Percentiles rank a stretch among this genome's conserved stretches.
Evolutionary conservation across 2,888 invertebrate species (phyloP).

Genomic region (Amblyjoppa fuscipennis): DNA sequence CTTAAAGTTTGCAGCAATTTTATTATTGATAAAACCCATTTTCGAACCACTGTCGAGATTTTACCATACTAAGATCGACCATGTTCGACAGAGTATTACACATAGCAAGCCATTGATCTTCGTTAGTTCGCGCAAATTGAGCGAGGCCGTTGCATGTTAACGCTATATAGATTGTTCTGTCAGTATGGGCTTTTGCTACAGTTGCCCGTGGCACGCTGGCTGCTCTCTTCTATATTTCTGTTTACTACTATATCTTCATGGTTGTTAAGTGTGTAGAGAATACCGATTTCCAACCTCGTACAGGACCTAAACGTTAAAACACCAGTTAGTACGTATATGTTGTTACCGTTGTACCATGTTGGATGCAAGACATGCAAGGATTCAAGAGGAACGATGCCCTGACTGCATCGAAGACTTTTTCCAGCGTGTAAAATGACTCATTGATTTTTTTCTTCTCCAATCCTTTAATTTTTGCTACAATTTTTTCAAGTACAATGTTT

Average conservation of each 20-base stretch:
- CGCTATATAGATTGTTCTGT: conserved; percentile 47
- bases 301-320: conserved; percentile 65
- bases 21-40: background rate
- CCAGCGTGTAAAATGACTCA: too few species aligned
- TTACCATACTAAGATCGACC: background rate
- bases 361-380: conserved; percentile 24
- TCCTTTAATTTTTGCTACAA: too few species aligned
- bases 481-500: too few species aligned
- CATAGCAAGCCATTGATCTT: conserved; percentile 33
- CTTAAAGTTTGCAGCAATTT: background rate
- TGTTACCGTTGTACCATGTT: conserved; percentile 16
- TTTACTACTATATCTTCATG: conserved; percentile 56
- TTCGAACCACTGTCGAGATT: background rate
- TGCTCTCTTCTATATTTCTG: conserved; percentile 44
- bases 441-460: too few species aligned
- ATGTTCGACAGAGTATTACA: background rate
- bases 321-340: conserved; percentile 24
- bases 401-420: too few species aligned
- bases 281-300: conserved; percentile 64
- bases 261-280: conserved; percentile 61
- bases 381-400: too few species aligned
- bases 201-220: conserved; percentile 40
- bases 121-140: conserved; percentile 59
- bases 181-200: conserved; percentile 13
- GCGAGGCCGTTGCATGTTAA: conserved; percentile 53